These are phyloP conservation scores for Heliothis virescens DNA, from an alignment of 1,140 invertebrate species.

Conservation along the genomic window DNA sequence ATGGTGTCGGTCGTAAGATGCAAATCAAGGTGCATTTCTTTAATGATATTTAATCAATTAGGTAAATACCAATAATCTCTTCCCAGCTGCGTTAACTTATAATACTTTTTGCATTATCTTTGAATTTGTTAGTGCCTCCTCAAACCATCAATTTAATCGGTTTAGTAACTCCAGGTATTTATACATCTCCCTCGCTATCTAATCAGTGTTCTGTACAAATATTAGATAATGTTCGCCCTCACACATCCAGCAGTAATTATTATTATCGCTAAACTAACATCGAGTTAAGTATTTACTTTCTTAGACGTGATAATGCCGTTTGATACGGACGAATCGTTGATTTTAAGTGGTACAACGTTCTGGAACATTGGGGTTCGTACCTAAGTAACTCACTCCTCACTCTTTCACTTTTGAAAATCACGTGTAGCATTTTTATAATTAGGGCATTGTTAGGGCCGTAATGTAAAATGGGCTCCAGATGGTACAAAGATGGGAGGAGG, in stretches of 20 bases:
- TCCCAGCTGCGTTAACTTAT: not conserved
- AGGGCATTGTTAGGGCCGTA: too few species aligned
- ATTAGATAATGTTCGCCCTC: constrained; percentile 79
- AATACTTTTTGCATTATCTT: too few species aligned
- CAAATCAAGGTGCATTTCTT: not conserved
- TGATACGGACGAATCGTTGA: constrained; percentile 54
- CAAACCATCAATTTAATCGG: constrained; percentile 46
- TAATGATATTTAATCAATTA: not conserved
- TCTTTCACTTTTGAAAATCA: too few species aligned
- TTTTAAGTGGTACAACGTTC: not conserved
- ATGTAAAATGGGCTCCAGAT: too few species aligned
- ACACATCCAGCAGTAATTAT: constrained; percentile 82
- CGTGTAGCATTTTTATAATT: too few species aligned
- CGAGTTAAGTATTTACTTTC: constrained; percentile 76
- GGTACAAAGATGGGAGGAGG: too few species aligned
- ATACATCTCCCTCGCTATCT: constrained; percentile 76
- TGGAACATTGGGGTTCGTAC: not conserved
- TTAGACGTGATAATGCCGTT: constrained; percentile 70
- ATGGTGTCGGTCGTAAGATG: constrained; percentile 3
- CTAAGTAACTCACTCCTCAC: not conserved
- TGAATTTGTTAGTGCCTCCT: not conserved
- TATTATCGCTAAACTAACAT: constrained; percentile 79
- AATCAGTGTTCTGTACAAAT: constrained; percentile 80
- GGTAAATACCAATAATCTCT: not conserved
- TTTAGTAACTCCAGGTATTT: constrained; percentile 59